Evolutionary conservation across 92 coral and sea anemone species (phyloP).

Genomic region (Blastomussa wellsi): DNA sequence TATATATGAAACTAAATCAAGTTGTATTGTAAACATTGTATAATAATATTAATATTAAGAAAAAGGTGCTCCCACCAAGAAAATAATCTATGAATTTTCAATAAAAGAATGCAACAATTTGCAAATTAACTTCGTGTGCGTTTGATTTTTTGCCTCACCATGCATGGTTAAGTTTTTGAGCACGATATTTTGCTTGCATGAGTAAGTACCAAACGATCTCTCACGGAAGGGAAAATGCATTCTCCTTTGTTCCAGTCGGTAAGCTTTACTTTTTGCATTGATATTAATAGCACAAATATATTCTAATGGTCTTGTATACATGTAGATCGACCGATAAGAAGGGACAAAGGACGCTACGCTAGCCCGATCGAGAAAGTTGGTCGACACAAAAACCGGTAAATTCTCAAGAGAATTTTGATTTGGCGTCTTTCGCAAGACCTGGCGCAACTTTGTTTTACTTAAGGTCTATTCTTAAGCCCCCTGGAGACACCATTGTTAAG

Average conservation of each 20-base stretch:
- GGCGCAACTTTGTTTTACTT: background rate
- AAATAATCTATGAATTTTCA: slow-evolving; percentile 33
- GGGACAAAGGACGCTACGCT: slow-evolving; percentile 3
- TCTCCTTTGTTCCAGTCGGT: slow-evolving; percentile 21
- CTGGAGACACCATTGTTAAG: slow-evolving; percentile 25
- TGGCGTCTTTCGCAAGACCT: slow-evolving; percentile 13
- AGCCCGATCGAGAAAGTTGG: background rate
- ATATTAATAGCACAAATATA: background rate
- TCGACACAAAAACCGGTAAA: background rate
- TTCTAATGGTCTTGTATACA: background rate
- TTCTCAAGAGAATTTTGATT: slow-evolving; percentile 14
- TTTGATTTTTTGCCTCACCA: slow-evolving; percentile 29
- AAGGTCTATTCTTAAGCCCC: slow-evolving; percentile 27
- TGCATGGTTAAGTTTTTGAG: background rate
- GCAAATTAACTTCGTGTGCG: slow-evolving; percentile 19
- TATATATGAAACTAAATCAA: background rate
- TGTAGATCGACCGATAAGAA: slow-evolving; percentile 23
- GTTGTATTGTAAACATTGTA: slow-evolving; percentile 31
- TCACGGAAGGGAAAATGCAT: slow-evolving; percentile 20
- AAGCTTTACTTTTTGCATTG: background rate
- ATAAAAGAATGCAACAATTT: slow-evolving; percentile 42
- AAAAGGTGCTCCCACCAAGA: slow-evolving; percentile 27
- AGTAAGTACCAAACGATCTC: background rate
- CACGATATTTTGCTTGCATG: slow-evolving; percentile 24
- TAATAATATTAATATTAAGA: background rate